Evolutionary conservation across 2,888 invertebrate genomes (phyloP).

Genomic region (Pseudolycoriella hygida): DNA sequence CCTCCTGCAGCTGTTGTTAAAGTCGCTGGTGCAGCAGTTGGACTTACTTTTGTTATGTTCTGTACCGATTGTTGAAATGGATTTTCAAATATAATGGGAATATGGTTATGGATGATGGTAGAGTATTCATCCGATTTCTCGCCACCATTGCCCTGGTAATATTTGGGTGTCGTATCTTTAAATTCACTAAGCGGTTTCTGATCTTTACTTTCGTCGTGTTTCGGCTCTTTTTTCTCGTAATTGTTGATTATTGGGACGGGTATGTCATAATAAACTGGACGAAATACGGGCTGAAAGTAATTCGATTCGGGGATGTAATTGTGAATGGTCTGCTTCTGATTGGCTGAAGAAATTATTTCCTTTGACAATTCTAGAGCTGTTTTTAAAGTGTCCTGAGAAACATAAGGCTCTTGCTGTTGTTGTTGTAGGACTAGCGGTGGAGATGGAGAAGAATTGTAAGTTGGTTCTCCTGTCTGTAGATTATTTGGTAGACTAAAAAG

Average conservation of each 20-base stretch:
- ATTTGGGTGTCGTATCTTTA: neutral
- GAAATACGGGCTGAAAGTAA: conserved; percentile 21
- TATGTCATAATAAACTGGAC: conserved; percentile 21
- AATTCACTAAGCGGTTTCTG: neutral
- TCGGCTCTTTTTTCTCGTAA: neutral
- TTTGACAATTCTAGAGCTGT: conserved; percentile 27
- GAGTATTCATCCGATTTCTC: too few species aligned
- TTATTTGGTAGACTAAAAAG: conserved; percentile 19
- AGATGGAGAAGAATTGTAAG: neutral
- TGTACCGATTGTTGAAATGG: neutral
- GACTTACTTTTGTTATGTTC: too few species aligned
- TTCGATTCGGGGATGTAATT: neutral
- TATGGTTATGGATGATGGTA: conserved; percentile 4
- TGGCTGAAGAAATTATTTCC: conserved; percentile 23
- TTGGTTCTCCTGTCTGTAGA: conserved; percentile 6
- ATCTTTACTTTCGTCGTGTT: neutral
- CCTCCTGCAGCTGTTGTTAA: too few species aligned
- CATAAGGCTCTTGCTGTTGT: conserved; percentile 17
- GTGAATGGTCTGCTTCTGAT: conserved; percentile 11
- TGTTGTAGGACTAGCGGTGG: too few species aligned
- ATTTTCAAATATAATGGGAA: conserved; percentile 4
- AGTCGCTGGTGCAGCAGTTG: too few species aligned
- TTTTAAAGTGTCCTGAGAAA: conserved; percentile 27
- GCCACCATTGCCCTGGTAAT: too few species aligned
- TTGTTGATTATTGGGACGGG: too few species aligned